phyloP scores from a whole-genome alignment of 2,888 invertebrate genomes.

The Ashinkailepas kermadecensis region DNA sequence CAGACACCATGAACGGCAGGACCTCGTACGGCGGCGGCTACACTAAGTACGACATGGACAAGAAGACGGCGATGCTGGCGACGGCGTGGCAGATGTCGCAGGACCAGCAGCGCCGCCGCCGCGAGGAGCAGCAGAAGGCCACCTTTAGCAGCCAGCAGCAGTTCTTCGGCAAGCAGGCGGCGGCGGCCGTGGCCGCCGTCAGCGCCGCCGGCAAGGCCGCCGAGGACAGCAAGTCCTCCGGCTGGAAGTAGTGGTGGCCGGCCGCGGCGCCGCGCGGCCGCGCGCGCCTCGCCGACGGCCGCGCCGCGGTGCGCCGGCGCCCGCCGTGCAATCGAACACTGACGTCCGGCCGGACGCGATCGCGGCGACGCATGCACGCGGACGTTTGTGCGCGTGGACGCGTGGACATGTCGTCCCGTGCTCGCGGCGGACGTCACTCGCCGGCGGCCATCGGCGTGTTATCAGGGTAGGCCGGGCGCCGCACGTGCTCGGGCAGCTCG shows the following conservation, averaged over 20 bases:
- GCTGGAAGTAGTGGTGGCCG: background rate
- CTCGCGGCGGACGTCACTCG: background rate
- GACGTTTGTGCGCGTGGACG: no score
- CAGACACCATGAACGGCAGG: background rate
- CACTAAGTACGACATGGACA: constrained; percentile 18
- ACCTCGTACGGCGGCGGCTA: background rate
- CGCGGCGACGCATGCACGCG: no score
- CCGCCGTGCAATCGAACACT: no score
- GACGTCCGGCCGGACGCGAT: no score
- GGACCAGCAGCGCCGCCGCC: constrained; percentile 10
- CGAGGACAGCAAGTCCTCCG: background rate
- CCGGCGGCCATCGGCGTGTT: background rate
- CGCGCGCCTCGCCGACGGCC: no score
- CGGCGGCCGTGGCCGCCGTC: background rate
- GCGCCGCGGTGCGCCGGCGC: no score
- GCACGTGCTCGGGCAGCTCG: no score
- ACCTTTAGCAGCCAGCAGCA: constrained; percentile 10
- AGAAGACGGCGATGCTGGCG: constrained; percentile 21
- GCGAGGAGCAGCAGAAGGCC: constrained; percentile 5
- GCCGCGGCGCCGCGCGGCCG: no score
- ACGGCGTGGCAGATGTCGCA: constrained; percentile 18
- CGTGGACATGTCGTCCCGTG: background rate
- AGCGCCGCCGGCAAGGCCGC: background rate
- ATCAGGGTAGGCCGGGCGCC: background rate
- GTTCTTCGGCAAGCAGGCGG: constrained; percentile 21